phyloP scores from a whole-genome alignment of 2,888 invertebrate genomes.

The Mythimna albipuncta region DNA sequence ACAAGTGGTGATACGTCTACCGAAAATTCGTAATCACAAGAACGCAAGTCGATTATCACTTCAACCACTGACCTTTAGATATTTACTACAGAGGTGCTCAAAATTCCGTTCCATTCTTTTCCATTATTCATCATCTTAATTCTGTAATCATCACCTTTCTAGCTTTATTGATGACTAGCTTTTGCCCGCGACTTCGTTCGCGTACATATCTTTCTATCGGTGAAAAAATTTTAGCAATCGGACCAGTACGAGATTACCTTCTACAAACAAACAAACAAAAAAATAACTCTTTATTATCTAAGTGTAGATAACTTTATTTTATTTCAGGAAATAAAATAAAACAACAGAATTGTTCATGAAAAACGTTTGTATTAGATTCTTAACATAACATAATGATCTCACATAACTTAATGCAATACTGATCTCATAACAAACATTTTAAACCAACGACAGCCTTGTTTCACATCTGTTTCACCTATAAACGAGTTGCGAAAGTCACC shows the following conservation, averaged over 20 bases:
- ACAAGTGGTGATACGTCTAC: not conserved
- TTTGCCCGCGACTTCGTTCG: too few species aligned
- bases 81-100: not conserved
- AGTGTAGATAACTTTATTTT: not conserved
- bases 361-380: constrained; percentile 74
- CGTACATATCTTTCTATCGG: too few species aligned
- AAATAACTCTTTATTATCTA: too few species aligned
- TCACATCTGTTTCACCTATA: constrained; percentile 90
- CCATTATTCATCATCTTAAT: not conserved
- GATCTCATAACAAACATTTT: constrained; percentile 76
- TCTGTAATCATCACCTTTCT: not conserved
- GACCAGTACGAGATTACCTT: too few species aligned
- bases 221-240: too few species aligned
- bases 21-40: not conserved
- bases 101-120: not conserved
- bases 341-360: constrained; percentile 59
- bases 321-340: constrained; percentile 60
- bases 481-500: constrained; percentile 84
- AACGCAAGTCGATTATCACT: not conserved
- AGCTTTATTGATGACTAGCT: too few species aligned
- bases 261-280: too few species aligned
- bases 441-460: constrained; percentile 70
- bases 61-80: too few species aligned
- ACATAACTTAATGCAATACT: constrained; percentile 83
- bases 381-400: constrained; percentile 71